Percentiles rank a stretch among this genome's conserved stretches.
phyloP scores from a whole-genome alignment of 2,113 vertebrate genomes.

The Entosphenus tridentatus region DNA sequence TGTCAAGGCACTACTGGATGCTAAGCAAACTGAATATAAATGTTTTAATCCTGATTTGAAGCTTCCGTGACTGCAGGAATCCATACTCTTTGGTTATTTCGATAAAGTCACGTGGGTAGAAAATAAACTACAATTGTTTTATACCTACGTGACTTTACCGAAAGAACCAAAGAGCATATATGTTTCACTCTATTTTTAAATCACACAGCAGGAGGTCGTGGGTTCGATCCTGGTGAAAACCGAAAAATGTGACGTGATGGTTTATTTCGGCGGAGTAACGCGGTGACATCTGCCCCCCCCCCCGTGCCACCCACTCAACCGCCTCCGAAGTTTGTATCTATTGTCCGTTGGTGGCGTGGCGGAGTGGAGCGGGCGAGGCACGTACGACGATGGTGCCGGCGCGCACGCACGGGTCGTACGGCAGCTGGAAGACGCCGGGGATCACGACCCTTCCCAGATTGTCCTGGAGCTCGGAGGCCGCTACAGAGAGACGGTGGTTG shows the following conservation, averaged over 20 bases:
- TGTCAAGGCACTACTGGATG: no score
- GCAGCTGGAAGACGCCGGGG: conserved; percentile 65
- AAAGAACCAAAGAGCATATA: no score
- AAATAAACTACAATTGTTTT: no score
- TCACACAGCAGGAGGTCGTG: no score
- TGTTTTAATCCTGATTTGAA: no score
- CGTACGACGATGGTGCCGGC: conserved; percentile 68
- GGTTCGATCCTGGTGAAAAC: not conserved
- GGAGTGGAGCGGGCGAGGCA: conserved; percentile 3
- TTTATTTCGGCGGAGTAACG: not conserved
- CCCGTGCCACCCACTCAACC: not conserved
- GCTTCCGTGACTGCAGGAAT: no score
- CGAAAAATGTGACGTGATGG: not conserved
- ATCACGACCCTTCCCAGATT: conserved; percentile 68
- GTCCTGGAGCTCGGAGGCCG: conserved; percentile 64
- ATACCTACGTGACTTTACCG: no score
- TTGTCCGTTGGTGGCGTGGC: not conserved
- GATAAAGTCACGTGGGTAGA: no score
- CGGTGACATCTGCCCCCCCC: not conserved
- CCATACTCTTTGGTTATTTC: no score
- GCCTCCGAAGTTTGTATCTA: not conserved
- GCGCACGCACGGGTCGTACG: conserved; percentile 69
- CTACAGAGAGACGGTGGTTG: conserved; percentile 21
- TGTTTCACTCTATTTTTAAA: no score
- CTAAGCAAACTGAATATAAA: no score